Evolutionary conservation across 2,113 vertebrate species (phyloP).

Genomic region (Rhabdornis inornatus): DNA sequence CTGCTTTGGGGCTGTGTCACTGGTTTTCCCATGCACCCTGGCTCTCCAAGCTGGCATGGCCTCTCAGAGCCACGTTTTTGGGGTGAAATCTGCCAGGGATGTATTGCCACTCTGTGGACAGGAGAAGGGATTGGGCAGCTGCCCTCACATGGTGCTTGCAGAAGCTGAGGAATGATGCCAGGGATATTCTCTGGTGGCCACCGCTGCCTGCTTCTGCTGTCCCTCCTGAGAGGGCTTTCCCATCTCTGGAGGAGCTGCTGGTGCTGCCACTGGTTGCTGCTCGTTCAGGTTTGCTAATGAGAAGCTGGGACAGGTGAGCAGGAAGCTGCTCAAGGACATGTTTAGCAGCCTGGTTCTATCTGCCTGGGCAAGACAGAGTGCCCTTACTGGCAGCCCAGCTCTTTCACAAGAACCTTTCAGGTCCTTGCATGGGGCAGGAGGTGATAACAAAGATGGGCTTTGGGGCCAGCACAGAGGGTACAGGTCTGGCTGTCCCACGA

Average conservation of each 20-base stretch:
- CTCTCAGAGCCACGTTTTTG: not conserved
- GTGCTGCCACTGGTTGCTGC: not conserved
- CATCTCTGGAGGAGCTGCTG: not conserved
- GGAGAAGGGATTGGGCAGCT: not conserved
- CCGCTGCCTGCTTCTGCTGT: accelerated
- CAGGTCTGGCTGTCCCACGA: not conserved
- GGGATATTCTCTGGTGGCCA: not conserved
- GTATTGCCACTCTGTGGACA: accelerated
- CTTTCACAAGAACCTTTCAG: not conserved
- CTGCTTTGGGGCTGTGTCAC: not conserved
- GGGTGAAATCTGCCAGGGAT: not conserved
- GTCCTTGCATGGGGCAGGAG: not conserved
- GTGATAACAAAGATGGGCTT: not conserved
- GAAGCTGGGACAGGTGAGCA: not conserved
- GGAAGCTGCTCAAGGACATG: not conserved
- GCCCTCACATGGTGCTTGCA: not conserved
- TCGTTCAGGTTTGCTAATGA: not conserved
- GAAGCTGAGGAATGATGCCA: not conserved
- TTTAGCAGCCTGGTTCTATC: not conserved
- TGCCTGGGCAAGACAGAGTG: not conserved
- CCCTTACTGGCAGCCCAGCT: not conserved
- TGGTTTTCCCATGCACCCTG: accelerated
- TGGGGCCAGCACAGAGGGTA: not conserved
- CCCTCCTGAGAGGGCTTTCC: not conserved
- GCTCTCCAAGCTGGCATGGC: not conserved